These are phyloP conservation scores for Pogonognathellus flavescens DNA, from an alignment of 1,140 invertebrate species.

Conservation along the genomic window DNA sequence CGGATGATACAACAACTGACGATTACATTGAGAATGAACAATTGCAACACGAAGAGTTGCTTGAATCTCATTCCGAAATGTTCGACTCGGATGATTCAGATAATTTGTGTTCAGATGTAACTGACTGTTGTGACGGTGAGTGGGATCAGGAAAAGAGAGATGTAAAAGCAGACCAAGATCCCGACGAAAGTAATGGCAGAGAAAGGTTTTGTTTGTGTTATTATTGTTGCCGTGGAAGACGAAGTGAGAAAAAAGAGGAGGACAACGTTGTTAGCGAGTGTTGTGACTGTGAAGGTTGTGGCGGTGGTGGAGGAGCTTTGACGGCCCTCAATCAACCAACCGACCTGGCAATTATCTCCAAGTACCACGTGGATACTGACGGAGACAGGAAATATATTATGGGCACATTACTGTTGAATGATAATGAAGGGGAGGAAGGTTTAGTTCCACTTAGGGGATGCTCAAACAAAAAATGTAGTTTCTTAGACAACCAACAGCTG, in stretches of 20 bases:
- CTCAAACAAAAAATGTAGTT: neutral
- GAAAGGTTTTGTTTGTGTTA: neutral
- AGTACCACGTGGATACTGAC: neutral
- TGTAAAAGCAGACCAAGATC: neutral
- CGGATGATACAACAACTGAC: neutral
- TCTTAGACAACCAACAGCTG: neutral
- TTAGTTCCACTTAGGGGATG: too few species aligned
- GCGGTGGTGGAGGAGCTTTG: too few species aligned
- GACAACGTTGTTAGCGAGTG: too few species aligned
- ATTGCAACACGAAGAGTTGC: slow-evolving; percentile 2
- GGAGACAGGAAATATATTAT: neutral
- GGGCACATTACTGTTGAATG: neutral
- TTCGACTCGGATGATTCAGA: slow-evolving; percentile 67
- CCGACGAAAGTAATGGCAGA: too few species aligned
- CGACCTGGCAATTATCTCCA: too few species aligned
- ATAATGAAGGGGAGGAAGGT: too few species aligned
- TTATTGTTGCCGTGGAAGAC: neutral
- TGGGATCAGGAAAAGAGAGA: neutral
- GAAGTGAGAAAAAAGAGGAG: too few species aligned
- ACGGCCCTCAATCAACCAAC: too few species aligned
- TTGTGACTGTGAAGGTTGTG: too few species aligned
- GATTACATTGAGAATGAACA: neutral
- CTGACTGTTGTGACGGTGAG: neutral
- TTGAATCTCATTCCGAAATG: slow-evolving; percentile 68
- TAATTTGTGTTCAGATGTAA: neutral